Percentiles rank a stretch among this genome's conserved stretches.
Evolutionary conservation across 2,113 vertebrate species (phyloP).

Genomic region (Pygoscelis antarcticus): DNA sequence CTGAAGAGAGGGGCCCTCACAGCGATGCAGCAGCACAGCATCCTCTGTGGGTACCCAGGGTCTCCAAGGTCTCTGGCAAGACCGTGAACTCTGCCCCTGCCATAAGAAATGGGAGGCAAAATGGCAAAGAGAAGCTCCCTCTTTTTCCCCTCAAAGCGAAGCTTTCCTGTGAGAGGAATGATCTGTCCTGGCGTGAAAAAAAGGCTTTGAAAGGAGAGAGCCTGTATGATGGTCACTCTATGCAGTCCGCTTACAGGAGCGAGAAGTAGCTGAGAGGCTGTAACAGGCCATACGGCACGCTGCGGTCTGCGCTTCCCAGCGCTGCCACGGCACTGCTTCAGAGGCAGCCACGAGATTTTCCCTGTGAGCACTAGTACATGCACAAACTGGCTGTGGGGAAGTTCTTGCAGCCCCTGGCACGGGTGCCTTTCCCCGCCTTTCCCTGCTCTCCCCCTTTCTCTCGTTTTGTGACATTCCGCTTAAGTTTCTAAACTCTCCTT

Average conservation of each 20-base stretch:
- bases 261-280: neutral
- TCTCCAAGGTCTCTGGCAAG: neutral
- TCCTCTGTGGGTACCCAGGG: neutral
- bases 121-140: neutral
- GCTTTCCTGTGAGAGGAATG: neutral
- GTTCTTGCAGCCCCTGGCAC: neutral
- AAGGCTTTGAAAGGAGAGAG: neutral
- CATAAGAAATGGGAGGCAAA: neutral
- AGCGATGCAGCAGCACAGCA: neutral
- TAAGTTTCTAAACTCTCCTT: neutral
- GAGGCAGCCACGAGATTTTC: neutral
- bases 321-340: accelerated
- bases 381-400: neutral
- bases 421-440: accelerated
- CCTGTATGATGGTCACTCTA: accelerated
- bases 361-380: accelerated
- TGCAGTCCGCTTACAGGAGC: neutral
- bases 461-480: neutral
- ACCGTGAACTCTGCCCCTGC: neutral
- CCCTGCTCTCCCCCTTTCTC: neutral
- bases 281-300: neutral
- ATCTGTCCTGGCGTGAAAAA: neutral
- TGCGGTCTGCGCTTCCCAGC: neutral
- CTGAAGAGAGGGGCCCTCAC: neutral
- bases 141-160: neutral